These are phyloP conservation scores for Drosophila leonis DNA, from an alignment of 2,888 invertebrate species.

Conservation along the genomic window DNA sequence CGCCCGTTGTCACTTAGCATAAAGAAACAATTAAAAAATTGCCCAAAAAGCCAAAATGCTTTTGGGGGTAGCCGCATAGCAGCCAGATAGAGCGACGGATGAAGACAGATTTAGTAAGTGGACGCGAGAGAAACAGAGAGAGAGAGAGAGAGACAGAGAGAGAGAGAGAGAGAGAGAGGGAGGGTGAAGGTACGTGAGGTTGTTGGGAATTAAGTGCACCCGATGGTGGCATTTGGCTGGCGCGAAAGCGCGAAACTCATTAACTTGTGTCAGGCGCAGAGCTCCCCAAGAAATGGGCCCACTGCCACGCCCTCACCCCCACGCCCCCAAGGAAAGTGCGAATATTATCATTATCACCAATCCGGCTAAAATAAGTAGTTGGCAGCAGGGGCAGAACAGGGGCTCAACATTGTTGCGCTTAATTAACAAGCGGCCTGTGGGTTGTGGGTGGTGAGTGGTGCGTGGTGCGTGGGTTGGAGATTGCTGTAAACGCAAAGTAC, in stretches of 20 bases:
- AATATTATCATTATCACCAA: slow-evolving; percentile 83
- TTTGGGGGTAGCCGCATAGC: slow-evolving; percentile 82
- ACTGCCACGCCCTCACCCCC: slow-evolving; percentile 9
- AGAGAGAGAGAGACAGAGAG: background rate
- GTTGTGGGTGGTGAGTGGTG: background rate
- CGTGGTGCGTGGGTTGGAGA: background rate
- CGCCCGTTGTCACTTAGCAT: slow-evolving; percentile 79
- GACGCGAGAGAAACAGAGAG: slow-evolving; percentile 2
- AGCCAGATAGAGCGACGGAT: slow-evolving; percentile 22
- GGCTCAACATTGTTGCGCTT: slow-evolving; percentile 79
- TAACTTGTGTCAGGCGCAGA: slow-evolving; percentile 75
- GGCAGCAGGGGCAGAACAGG: slow-evolving; percentile 23
- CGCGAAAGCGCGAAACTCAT: slow-evolving; percentile 79
- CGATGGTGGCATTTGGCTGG: slow-evolving; percentile 77
- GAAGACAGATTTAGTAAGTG: slow-evolving; percentile 15
- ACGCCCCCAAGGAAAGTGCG: slow-evolving; percentile 67
- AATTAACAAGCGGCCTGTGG: slow-evolving; percentile 74
- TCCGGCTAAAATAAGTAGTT: slow-evolving; percentile 48
- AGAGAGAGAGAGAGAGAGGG: slow-evolving; percentile 5
- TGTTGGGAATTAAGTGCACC: slow-evolving; percentile 73
- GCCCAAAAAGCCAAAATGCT: slow-evolving; percentile 73
- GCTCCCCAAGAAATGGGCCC: slow-evolving; percentile 28
- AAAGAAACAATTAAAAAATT: slow-evolving; percentile 84
- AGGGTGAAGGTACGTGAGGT: slow-evolving; percentile 4
- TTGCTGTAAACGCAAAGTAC: slow-evolving; percentile 77